phyloP scores from a whole-genome alignment of 2,113 vertebrate genomes.

The Cettia cetti region DNA sequence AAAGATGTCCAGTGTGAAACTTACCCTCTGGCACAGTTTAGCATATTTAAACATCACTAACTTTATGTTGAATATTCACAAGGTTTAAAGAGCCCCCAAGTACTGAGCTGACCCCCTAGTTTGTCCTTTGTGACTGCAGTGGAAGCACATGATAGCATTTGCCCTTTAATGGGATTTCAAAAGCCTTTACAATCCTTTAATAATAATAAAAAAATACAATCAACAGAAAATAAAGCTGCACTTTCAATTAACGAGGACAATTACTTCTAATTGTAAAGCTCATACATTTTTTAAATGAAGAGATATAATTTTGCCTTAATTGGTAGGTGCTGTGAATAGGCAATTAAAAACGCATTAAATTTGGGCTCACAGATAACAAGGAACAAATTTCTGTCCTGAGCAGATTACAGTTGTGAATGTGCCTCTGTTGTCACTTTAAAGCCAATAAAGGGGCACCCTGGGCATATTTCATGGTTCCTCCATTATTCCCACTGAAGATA shows the following conservation, averaged over 20 bases:
- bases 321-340: constrained; percentile 67
- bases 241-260: constrained; percentile 77
- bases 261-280: constrained; percentile 71
- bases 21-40: not conserved
- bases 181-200: constrained; percentile 50
- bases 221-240: constrained; percentile 68
- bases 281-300: constrained; percentile 70
- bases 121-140: not conserved
- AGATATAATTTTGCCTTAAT: constrained; percentile 71
- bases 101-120: not conserved
- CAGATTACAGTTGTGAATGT: constrained; percentile 31
- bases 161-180: constrained; percentile 27
- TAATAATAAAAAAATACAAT: constrained; percentile 6
- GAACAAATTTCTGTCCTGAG: constrained; percentile 27
- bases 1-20: not conserved
- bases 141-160: not conserved
- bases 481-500: constrained; percentile 8
- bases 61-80: not conserved
- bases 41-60: not conserved
- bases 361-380: constrained; percentile 55
- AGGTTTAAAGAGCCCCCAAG: not conserved
- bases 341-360: constrained; percentile 77
- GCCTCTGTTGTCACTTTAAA: not conserved
- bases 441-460: not conserved
- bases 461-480: not conserved